Evolutionary conservation across 1,140 invertebrate genomes (phyloP).

Genomic region (Drosophila paulistorum): DNA sequence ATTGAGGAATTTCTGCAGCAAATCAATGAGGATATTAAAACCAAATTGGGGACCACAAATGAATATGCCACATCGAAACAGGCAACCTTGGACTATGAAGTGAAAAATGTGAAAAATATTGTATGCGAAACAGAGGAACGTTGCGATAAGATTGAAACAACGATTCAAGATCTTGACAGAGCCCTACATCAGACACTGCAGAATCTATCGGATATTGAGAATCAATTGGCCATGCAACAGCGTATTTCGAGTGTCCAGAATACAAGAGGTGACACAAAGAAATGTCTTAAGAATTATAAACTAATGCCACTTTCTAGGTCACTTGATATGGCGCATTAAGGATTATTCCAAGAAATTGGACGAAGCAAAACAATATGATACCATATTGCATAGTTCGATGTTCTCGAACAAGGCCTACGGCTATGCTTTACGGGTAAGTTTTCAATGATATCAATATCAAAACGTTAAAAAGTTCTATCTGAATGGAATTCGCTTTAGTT

Average conservation of each 20-base stretch:
- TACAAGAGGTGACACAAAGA: slow-evolving; percentile 53
- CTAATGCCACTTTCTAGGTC: slow-evolving; percentile 76
- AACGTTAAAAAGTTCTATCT: background rate
- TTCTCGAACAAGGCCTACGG: slow-evolving; percentile 88
- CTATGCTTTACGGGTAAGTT: slow-evolving; percentile 87
- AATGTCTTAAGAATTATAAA: background rate
- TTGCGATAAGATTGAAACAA: slow-evolving; percentile 68
- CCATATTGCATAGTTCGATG: slow-evolving; percentile 86
- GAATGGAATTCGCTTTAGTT: slow-evolving; percentile 80
- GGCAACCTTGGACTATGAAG: slow-evolving; percentile 74
- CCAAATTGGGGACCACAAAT: slow-evolving; percentile 49
- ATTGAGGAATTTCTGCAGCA: slow-evolving; percentile 73
- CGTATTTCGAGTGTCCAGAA: slow-evolving; percentile 70
- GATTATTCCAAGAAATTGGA: slow-evolving; percentile 87
- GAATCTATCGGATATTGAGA: slow-evolving; percentile 69
- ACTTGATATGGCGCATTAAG: slow-evolving; percentile 88
- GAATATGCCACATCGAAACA: slow-evolving; percentile 64
- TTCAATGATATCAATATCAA: background rate
- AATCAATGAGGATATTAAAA: slow-evolving; percentile 72
- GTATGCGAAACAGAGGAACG: slow-evolving; percentile 81
- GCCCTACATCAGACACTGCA: slow-evolving; percentile 71
- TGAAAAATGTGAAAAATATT: slow-evolving; percentile 80
- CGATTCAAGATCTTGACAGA: slow-evolving; percentile 55
- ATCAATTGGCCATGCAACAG: slow-evolving; percentile 75
- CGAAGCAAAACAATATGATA: slow-evolving; percentile 86